Evolutionary conservation across 92 coral and sea anemone genomes (phyloP).

Genomic region (Parazoanthus atlanticus): DNA sequence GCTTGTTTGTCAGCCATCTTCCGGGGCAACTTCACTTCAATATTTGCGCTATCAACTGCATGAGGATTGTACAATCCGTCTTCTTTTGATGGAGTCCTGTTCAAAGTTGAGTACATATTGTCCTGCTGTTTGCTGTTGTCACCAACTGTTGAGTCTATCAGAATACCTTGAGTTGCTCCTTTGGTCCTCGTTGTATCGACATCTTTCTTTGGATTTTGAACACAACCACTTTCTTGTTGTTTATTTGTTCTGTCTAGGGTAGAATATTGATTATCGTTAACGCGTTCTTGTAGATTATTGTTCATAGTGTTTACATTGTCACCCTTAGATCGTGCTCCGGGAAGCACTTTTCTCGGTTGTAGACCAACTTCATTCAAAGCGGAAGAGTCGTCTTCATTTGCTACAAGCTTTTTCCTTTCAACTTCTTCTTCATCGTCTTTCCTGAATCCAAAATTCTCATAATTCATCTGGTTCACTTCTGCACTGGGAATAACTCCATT

Average conservation of each 20-base stretch:
- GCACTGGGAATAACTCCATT: not conserved
- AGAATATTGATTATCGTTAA: conserved; percentile 20
- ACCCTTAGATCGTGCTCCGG: not conserved
- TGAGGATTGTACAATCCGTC: conserved; percentile 32
- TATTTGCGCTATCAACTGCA: conserved; percentile 7
- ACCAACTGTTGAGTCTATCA: not conserved
- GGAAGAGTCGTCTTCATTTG: not conserved
- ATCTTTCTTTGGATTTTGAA: not conserved
- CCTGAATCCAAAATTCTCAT: conserved; percentile 2
- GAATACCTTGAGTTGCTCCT: not conserved
- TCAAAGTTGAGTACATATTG: conserved; percentile 25
- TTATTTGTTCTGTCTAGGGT: conserved; percentile 26
- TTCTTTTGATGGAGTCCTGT: conserved; percentile 14
- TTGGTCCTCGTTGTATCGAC: not conserved
- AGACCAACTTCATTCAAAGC: not conserved
- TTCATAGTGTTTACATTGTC: not conserved
- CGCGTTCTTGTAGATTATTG: conserved; percentile 1
- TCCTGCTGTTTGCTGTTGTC: not conserved
- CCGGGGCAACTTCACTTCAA: not conserved
- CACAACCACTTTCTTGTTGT: conserved; percentile 14
- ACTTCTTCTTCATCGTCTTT: conserved; percentile 4
- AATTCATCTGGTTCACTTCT: not conserved
- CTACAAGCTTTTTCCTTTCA: conserved; percentile 18
- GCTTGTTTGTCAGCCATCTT: conserved; percentile 19
- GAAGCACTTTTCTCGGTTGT: not conserved